A percentile compares a stretch with the other conserved stretches of the same genome.
Evolutionary conservation across 2,797 vertebrate genomes (phyloP).

Genomic region (Parauchenoglanis ngamensis): DNA sequence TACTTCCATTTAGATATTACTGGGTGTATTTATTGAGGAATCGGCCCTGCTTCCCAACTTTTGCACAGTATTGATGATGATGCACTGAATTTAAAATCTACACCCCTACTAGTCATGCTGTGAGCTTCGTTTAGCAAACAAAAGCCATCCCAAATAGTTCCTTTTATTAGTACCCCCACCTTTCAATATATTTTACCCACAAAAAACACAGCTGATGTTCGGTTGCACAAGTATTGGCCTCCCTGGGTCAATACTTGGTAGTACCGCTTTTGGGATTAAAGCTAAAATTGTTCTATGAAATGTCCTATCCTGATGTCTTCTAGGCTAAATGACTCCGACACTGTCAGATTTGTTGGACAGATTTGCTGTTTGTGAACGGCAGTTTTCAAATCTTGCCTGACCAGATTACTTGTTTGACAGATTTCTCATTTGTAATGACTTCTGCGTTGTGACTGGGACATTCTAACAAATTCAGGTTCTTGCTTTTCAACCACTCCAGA

Average conservation of each 20-base stretch:
- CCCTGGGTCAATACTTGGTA: too few relatives aligned
- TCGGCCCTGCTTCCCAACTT: neutral
- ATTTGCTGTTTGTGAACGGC: neutral
- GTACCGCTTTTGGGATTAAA: neutral
- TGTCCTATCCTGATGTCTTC: neutral
- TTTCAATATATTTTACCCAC: neutral
- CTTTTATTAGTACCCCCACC: too few relatives aligned
- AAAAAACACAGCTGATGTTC: neutral
- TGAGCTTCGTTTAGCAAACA: neutral
- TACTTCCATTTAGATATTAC: neutral
- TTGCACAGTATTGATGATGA: neutral
- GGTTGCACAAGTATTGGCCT: too few relatives aligned
- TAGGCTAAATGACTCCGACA: neutral
- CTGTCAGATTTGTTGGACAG: neutral
- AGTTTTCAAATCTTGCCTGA: neutral
- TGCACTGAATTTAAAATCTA: neutral
- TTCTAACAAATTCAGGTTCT: too few relatives aligned
- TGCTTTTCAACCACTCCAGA: neutral
- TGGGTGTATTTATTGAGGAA: constrained; percentile 9
- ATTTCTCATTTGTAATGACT: neutral
- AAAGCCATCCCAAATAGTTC: neutral
- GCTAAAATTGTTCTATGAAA: neutral
- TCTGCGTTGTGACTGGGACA: neutral
- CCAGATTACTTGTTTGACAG: neutral
- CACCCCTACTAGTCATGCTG: neutral